Percentiles rank a stretch among this genome's conserved stretches.
These are phyloP conservation scores for Aix galericulata DNA, from an alignment of 2,113 vertebrate genomes.

Conservation along the genomic window DNA sequence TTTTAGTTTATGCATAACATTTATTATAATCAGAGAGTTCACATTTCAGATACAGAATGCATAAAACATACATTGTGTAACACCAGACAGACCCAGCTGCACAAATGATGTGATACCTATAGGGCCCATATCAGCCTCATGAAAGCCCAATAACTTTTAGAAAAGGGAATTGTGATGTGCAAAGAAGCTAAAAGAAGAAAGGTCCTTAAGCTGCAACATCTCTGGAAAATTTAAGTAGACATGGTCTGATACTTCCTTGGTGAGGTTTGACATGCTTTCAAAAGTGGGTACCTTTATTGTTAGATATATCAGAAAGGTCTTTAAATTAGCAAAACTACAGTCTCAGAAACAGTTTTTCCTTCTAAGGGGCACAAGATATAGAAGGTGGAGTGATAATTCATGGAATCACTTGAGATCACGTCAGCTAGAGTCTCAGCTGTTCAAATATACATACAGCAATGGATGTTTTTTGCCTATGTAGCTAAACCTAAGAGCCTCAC, in stretches of 20 bases:
- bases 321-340: not conserved
- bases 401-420: fast-evolving
- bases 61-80: fast-evolving
- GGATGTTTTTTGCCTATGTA: not conserved
- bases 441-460: not conserved
- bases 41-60: not conserved
- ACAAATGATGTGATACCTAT: not conserved
- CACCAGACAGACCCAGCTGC: not conserved
- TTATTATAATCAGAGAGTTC: not conserved
- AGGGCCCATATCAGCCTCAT: not conserved
- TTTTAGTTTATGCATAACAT: not conserved
- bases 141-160: not conserved
- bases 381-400: not conserved
- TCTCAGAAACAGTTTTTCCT: not conserved
- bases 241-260: fast-evolving
- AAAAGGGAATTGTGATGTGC: not conserved
- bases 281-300: not conserved
- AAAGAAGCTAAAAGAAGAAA: not conserved
- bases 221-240: not conserved
- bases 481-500: not conserved
- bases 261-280: not conserved
- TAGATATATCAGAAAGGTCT: not conserved
- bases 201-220: not conserved
- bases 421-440: fast-evolving
- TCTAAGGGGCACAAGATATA: not conserved